Base-by-base conservation (phyloP, 1,140 invertebrate species). In the Octopus bimaculoides region DNA sequence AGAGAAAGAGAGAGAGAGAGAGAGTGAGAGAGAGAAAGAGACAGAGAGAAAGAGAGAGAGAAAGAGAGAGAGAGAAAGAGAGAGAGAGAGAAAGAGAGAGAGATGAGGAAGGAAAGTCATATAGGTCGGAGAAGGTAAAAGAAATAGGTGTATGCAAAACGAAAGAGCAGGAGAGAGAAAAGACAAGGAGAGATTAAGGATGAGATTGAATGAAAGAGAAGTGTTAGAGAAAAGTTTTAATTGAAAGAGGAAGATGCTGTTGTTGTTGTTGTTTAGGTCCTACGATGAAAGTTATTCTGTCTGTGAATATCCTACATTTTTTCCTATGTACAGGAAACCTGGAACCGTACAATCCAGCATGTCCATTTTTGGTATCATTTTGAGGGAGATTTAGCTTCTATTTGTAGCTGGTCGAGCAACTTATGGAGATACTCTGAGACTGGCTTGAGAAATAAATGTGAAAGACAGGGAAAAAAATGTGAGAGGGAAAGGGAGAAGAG, bases 1-100 rank as follows among this genome's bases (percentile, higher is more conserved):
- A 41, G 75, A 53, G 52, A 78, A 55, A 5, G n/a, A 78, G 52
- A 66, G 4, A 20, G 77, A 61, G 54, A 53, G 77, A 56, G 12
- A 61, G 54, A 17, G 77, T 56, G 12, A 56, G 77, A 77, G 77
- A 78, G 55, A 61, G 77, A 78, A 55, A 61, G 55, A 54, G 52
- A 56, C 5, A 56, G 55, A 14, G 77, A 54, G n/a, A 54, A 71
- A 53, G 53, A 53, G 8, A 53, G 54, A 8, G 53, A 26, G 8
- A 53, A 8, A 53, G 26, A 41, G 17, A 71, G 61, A 20, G 8
- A 52, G 20, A 71, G 26, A 17, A 3, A 17, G 17, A 17, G 56
- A 17, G 17, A 17, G 17, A 17, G 17, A 17, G 17, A 17, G 4
- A 17, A 4, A 17, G 4, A 17, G 17, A 17, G 17, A 17, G 17